Base-by-base conservation (phyloP, 2,888 invertebrate genomes). In the Phortica magna region DNA sequence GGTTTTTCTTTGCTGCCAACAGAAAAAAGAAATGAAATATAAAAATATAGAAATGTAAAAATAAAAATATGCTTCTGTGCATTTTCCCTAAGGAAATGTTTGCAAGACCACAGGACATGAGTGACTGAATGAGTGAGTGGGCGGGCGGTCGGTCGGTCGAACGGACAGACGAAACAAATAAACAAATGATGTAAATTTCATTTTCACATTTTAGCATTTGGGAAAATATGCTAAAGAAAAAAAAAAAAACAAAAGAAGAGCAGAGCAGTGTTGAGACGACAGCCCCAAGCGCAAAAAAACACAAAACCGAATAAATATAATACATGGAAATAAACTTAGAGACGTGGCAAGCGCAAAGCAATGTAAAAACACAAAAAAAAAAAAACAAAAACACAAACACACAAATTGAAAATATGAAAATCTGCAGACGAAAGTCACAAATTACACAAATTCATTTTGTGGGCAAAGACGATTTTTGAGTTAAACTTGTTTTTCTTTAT, bases 131-230 rank as follows among this genome's bases (percentile, higher is more conserved):
- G 31, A 31, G 31, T 31, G 31, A 31, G 31, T 31, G 31, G 1
- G 31, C 42, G 31, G 1, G 31, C 42, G 43, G 17, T 10, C 48
- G 41, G 17, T 43, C 48, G 43, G 43, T 19, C 43, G 41, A 17
- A 68, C 48, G 43, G 43, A 43, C 43, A 7, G 39, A 43, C 61
- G 81, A 80, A 83, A 85, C 86, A 88, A 86, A 88, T 88, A 86
- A 86, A 86, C 86, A 86, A 86, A 86, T 87, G 86, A 86, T 88
- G 86, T 88, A 86, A 88, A 86, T 86, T 86, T 86, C 88, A 87
- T 87, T 87, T 85, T 76, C 81, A 78, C 83, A 82, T 81, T 81
- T 78, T 59, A 74, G 70, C 57, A 76, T 74, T 57, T 78, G 73
- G 48, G 53, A 67, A 10, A 39, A 59, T n/a, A 65, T 57, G 76